phyloP scores from a whole-genome alignment of 37 sponge, comb jelly and placozoan genomes.

The Beroe forskalii region DNA sequence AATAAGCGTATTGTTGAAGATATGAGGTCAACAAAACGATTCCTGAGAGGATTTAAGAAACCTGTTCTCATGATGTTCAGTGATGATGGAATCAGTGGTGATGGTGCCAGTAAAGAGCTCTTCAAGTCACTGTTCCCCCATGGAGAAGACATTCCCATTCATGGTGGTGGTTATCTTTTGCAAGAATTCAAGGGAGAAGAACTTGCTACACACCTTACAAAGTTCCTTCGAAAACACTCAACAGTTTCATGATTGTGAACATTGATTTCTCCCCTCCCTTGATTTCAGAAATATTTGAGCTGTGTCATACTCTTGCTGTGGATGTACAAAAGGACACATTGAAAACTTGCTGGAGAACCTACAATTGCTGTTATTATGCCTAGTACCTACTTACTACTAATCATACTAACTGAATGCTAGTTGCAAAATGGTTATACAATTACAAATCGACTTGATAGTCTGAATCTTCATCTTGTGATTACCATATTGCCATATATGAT shows the following conservation, averaged over 20 bases:
- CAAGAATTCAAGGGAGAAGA: constrained; percentile 62
- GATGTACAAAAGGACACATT: no score
- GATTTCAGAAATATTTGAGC: constrained; percentile 34
- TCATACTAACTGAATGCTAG: no score
- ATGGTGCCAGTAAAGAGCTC: constrained; percentile 44
- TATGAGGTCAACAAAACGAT: constrained; percentile 52
- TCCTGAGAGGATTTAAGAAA: constrained; percentile 30
- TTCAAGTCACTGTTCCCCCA: constrained; percentile 61
- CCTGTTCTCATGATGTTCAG: constrained; percentile 65
- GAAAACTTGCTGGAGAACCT: no score
- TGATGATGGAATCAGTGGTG: constrained; percentile 55
- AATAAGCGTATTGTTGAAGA: constrained; percentile 42
- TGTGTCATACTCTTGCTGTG: no score
- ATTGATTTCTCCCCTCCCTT: not conserved
- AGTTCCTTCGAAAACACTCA: constrained; percentile 13
- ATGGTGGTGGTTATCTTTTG: not conserved
- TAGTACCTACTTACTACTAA: no score
- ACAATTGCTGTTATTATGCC: no score
- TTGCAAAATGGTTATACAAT: no score
- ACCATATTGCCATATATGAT: no score
- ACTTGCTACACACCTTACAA: not conserved
- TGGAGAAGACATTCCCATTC: constrained; percentile 46
- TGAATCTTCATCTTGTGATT: no score
- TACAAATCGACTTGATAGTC: no score
- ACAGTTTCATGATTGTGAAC: not conserved